Evolutionary conservation across 2,888 invertebrate genomes (phyloP).

Genomic region (Macropis europaea): DNA sequence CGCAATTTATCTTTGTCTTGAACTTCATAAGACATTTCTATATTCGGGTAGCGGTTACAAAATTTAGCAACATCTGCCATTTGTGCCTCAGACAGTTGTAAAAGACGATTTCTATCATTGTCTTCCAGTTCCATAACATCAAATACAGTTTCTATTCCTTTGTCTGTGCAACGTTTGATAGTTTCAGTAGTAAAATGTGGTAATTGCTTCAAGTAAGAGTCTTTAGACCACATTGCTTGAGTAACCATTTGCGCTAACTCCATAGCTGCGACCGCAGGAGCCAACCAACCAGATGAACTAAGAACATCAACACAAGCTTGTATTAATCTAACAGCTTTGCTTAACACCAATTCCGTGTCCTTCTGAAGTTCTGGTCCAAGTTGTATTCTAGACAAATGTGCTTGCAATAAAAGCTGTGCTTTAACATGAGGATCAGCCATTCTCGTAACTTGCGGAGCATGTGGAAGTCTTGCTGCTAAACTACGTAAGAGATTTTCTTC

Average conservation of each 20-base stretch:
- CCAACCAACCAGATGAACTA: slow-evolving; percentile 98
- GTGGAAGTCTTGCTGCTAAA: slow-evolving; percentile 85
- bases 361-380: slow-evolving; percentile 97
- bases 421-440: slow-evolving; percentile 96
- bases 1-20: slow-evolving; percentile 88
- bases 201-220: slow-evolving; percentile 97
- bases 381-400: slow-evolving; percentile 96
- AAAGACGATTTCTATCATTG: slow-evolving; percentile 88
- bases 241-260: slow-evolving; percentile 99
- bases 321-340: slow-evolving; percentile 91
- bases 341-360: slow-evolving; percentile 94
- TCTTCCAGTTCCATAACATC: slow-evolving; percentile 98
- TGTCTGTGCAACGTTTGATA: slow-evolving; percentile 94
- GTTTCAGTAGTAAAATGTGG: slow-evolving; percentile 96
- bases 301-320: slow-evolving; percentile 98
- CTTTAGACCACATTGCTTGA: slow-evolving; percentile 99
- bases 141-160: slow-evolving; percentile 95
- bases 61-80: slow-evolving; percentile 99
- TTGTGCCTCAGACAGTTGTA: slow-evolving; percentile 91
- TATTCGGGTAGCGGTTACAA: slow-evolving; percentile 99
- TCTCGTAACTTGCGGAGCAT: slow-evolving; percentile 76
- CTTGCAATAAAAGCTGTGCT: slow-evolving; percentile 96
- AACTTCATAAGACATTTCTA: slow-evolving; percentile 96
- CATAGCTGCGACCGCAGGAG: slow-evolving; percentile 99
- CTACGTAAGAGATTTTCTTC: slow-evolving; percentile 93